These are phyloP conservation scores for Oceanodroma leucorhoa DNA, from an alignment of 2,797 vertebrate species.

Conservation along the genomic window DNA sequence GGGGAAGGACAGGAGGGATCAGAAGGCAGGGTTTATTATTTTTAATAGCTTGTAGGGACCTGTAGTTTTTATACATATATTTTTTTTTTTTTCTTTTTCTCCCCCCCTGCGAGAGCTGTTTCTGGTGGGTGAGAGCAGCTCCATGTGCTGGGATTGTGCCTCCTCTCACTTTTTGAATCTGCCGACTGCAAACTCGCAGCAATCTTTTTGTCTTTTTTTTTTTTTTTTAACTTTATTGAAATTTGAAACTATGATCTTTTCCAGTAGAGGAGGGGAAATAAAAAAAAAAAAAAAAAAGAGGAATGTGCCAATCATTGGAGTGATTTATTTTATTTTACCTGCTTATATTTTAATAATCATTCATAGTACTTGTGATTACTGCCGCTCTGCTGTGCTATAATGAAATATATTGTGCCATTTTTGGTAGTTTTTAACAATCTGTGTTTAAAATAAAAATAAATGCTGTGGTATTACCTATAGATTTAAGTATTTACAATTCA, in stretches of 20 bases:
- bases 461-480: background rate
- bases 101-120: background rate
- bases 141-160: constrained; percentile 43
- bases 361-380: background rate
- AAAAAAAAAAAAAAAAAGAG: background rate
- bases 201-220: background rate
- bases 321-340: constrained; percentile 67
- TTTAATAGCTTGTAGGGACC: constrained; percentile 9
- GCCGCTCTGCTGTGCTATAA: background rate
- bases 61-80: background rate
- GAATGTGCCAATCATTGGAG: constrained; percentile 42
- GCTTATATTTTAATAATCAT: constrained; percentile 37
- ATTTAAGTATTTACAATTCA: background rate
- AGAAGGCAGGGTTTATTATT: constrained; percentile 22
- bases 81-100: too few relatives aligned
- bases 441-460: background rate
- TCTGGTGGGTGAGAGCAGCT: constrained; percentile 33
- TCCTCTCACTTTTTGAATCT: constrained; percentile 44
- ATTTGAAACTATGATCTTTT: constrained; percentile 53
- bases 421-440: background rate
- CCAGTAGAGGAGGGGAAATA: background rate
- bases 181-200: constrained; percentile 53
- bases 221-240: constrained; percentile 50
- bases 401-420: background rate
- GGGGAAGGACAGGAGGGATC: constrained; percentile 16